These are phyloP conservation scores for Cenopis cana DNA, from an alignment of 2,888 invertebrate species.

Conservation along the genomic window DNA sequence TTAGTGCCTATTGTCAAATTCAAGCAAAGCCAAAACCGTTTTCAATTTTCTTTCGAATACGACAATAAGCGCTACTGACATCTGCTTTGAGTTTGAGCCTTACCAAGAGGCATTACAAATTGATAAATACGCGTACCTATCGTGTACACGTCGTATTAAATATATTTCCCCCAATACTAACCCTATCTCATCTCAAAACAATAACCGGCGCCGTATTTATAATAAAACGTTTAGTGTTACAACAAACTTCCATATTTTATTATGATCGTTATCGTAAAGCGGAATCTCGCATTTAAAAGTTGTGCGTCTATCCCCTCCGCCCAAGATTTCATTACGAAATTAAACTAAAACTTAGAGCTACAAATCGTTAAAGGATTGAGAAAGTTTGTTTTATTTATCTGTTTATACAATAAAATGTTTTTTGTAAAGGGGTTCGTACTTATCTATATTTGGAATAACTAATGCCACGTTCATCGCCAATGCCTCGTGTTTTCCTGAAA, in stretches of 20 bases:
- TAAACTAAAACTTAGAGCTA: constrained; percentile 63
- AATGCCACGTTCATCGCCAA: background rate
- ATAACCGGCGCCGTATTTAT: constrained; percentile 70
- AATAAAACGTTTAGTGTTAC: constrained; percentile 83
- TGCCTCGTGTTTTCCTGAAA: background rate
- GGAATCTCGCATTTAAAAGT: constrained; percentile 77
- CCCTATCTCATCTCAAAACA: constrained; percentile 57
- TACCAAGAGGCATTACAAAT: background rate
- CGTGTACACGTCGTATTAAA: background rate
- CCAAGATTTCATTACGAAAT: constrained; percentile 78
- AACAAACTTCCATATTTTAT: constrained; percentile 85
- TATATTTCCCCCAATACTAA: background rate
- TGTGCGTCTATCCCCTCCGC: constrained; percentile 55
- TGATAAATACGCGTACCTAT: background rate
- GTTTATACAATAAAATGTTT: constrained; percentile 23
- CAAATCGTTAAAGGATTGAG: constrained; percentile 45
- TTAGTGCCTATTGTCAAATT: no score
- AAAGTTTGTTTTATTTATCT: constrained; percentile 47
- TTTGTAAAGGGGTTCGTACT: background rate
- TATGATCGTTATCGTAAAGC: constrained; percentile 83
- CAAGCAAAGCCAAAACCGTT: no score
- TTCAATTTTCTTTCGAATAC: no score
- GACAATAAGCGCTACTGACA: no score
- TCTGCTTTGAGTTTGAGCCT: no score
- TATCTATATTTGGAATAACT: background rate